A percentile compares a stretch with the other conserved stretches of the same genome.
Conservation (phyloP, 2,797 vertebrate genomes). For the Sebastes oblongus region DNA sequence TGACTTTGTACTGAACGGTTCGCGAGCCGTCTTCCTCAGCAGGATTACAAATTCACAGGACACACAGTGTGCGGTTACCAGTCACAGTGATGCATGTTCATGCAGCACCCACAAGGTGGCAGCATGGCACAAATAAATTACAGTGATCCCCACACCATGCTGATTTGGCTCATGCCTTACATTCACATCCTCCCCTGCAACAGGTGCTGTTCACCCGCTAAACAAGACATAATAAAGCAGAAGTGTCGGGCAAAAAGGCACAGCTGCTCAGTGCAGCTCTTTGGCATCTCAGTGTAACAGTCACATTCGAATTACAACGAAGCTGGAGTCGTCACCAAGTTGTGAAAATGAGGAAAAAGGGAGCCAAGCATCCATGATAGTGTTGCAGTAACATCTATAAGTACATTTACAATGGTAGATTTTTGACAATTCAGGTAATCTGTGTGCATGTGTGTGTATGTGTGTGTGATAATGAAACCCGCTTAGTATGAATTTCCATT, state of each 20-base stretch:
- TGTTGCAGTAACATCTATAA: slow-evolving; percentile 27
- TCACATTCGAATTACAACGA: slow-evolving; percentile 28
- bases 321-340: not conserved
- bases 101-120: slow-evolving; percentile 58
- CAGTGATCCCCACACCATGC: not conserved
- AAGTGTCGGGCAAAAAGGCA: slow-evolving; percentile 38
- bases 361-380: not conserved
- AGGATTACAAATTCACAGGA: not conserved
- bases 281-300: slow-evolving; percentile 66
- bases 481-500: not conserved
- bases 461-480: not conserved
- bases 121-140: slow-evolving; percentile 41
- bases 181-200: slow-evolving; percentile 32
- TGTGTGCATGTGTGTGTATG: not conserved
- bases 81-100: slow-evolving; percentile 45
- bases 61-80: not conserved
- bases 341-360: not conserved
- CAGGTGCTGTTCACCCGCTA: slow-evolving; percentile 43
- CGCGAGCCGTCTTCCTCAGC: not conserved
- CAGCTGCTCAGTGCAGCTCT: slow-evolving; percentile 45
- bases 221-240: slow-evolving; percentile 2
- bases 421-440: slow-evolving; percentile 24
- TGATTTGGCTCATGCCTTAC: slow-evolving; percentile 2
- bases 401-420: slow-evolving; percentile 40
- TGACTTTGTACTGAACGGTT: slow-evolving; percentile 12